These are phyloP conservation scores for Lordiphosa andalusiaca DNA, from an alignment of 2,888 invertebrate genomes.

Conservation along the genomic window DNA sequence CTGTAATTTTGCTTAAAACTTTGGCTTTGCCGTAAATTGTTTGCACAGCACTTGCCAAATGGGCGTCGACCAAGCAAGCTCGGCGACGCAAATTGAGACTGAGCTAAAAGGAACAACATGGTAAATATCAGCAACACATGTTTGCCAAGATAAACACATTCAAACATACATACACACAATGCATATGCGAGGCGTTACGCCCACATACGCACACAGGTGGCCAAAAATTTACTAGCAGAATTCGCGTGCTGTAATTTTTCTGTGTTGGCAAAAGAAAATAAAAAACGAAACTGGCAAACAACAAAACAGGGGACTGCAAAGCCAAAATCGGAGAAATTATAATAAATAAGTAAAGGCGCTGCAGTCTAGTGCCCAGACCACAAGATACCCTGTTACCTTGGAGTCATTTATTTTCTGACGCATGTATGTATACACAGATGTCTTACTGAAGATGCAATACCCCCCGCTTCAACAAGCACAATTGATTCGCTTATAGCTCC, in stretches of 20 bases:
- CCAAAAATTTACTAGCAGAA: slow-evolving; percentile 37
- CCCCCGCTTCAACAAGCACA: too few relatives aligned
- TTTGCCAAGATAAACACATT: slow-evolving; percentile 5
- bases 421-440: too few relatives aligned
- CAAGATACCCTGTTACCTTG: too few relatives aligned
- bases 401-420: too few relatives aligned
- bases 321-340: too few relatives aligned
- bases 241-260: slow-evolving; percentile 31
- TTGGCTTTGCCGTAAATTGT: slow-evolving; percentile 56
- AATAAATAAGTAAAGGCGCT: too few relatives aligned
- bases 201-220: slow-evolving; percentile 53
- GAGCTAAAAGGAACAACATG: slow-evolving; percentile 24
- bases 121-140: slow-evolving; percentile 35
- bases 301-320: too few relatives aligned
- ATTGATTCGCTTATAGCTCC: too few relatives aligned
- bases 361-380: too few relatives aligned
- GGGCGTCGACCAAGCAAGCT: slow-evolving; percentile 23
- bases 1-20: slow-evolving; percentile 62
- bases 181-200: slow-evolving; percentile 19
- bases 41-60: slow-evolving; percentile 17
- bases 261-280: slow-evolving; percentile 30
- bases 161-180: slow-evolving; percentile 4
- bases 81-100: slow-evolving; percentile 4
- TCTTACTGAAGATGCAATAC: too few relatives aligned
- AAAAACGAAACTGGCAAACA: too few relatives aligned